Base-by-base conservation (phyloP, 2,888 invertebrate genomes). In the Tetragonisca angustula region DNA sequence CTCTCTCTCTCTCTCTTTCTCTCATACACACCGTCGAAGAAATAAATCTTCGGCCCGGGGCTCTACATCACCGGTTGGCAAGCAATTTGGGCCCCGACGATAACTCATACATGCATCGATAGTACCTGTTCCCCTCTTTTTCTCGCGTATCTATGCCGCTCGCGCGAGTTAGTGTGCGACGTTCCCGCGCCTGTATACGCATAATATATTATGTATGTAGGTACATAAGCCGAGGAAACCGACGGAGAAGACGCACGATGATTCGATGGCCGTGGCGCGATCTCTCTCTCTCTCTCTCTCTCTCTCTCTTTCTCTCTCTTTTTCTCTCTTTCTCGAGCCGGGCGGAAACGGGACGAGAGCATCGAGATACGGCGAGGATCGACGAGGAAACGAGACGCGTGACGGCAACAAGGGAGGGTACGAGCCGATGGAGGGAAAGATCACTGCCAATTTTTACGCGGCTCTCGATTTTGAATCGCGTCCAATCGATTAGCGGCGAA, bases 91-190 rank as follows among this genome's bases (percentile, higher is more conserved):
- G 93, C 92, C 92, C 91, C 88, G 92, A 89, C 93, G 94, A 94
- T 94, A 94, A 94, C 93, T 94, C 94, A 94, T 94, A 94, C 94
- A 92, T 92, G 92, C 93, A 93, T 94, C 94, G 93, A 94, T 94
- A 93, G 92, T 89, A 89, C 90, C 87, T 85, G 84, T 81, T 80
- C 69, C 81, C 70, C 71, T 75, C 68, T 36, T 68, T 72, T 77
- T 61, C 73, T 56, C 73, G 61, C 65, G 71, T 73, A 72, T 76
- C 83, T 72, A 78, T 65, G 67, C 68, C 54, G 13, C 43, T 62
- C 32, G 52, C 43, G 76, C 71, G 21, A 43, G 43, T 27, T 43
- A n/a, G 64, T 82, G 70, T 82, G 62, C n/a, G 72, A 43, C 52
- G 62, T 27, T 64, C 32, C 36, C 61, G 76, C 52, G 85, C 80